Percentiles rank a stretch among this genome's conserved stretches.
Conservation (phyloP, 2,797 vertebrate genomes). For the Balearica regulorum region DNA sequence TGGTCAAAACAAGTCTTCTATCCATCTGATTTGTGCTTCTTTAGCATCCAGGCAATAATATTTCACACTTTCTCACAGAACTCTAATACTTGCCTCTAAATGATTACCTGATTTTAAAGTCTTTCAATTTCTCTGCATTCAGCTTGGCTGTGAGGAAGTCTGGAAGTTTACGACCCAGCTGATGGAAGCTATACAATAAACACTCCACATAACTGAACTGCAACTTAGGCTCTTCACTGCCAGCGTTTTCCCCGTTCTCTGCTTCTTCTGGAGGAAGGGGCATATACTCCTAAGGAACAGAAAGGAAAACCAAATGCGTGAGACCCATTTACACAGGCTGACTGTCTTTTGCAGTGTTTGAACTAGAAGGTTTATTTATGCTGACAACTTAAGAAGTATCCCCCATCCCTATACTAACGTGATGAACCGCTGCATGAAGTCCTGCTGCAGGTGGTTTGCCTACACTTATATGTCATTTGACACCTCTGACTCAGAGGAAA, state of each 20-base stretch:
- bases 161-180: conserved; percentile 93
- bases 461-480: neutral
- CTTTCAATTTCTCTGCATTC: conserved; percentile 92
- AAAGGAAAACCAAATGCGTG: neutral
- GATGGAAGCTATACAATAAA: conserved; percentile 94
- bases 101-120: conserved; percentile 94
- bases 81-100: neutral
- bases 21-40: neutral
- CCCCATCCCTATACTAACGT: neutral
- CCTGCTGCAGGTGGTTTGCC: neutral
- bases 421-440: neutral
- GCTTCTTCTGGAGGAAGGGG: conserved; percentile 93
- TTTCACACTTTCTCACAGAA: neutral
- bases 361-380: neutral
- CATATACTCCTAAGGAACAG: conserved; percentile 88
- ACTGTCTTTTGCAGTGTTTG: neutral
- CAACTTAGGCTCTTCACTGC: conserved; percentile 91
- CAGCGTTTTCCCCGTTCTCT: conserved; percentile 92
- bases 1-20: neutral
- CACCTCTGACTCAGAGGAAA: neutral
- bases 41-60: neutral
- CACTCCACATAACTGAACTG: conserved; percentile 99
- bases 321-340: neutral
- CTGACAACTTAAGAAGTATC: neutral
- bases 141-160: conserved; percentile 96